Base-by-base conservation (phyloP, 2,888 invertebrate species). In the Limnephilus rhombicus region DNA sequence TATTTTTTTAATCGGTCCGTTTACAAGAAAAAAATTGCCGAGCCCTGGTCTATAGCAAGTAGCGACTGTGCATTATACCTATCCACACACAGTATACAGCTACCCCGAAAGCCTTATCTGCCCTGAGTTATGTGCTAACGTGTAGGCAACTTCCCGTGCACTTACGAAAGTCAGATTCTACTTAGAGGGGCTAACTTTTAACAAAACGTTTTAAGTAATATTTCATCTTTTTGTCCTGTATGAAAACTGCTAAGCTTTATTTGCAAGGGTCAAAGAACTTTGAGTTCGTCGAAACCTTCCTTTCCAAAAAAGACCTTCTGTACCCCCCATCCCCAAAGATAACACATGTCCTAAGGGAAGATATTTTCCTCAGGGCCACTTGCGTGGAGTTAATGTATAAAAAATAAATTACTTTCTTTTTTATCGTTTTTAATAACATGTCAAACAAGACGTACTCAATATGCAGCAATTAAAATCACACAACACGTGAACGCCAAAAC, bases 61-160 rank as follows among this genome's bases (percentile, higher is more conserved):
- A 68, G 68, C 68, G 5, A 68, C 68, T 9, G 24, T 68, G 68
- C 24, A 68, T 18, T 68, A n/a, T 24, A 68, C n/a, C 18, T n/a
- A n/a, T 68, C 24, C 24, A 68, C 24, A n/a, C 24, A 68, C 24
- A 68, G n/a, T 9, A 2, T 68, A 68, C 31, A 24, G 37, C 9
- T 18, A 24, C 24, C 37, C 83, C 83, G 37, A 34, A 41, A 37
- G 83, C 83, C 83, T 83, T 83, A 83, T 83, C 83, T 83, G 34
- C 83, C 83, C 24, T 83, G 83, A 83, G 83, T 83, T 83, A 83
- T 83, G 83, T 83, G 37, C 83, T 83, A 83, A 83, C 83, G 83
- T 83, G 83, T 83, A 83, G 83, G 83, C 37, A 83, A 83, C 83
- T 83, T 83, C 83, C 83, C 37, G 83, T 83, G 83, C 83, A 83